Base-by-base conservation (phyloP, 2,888 invertebrate genomes). In the Odontothrips loti region DNA sequence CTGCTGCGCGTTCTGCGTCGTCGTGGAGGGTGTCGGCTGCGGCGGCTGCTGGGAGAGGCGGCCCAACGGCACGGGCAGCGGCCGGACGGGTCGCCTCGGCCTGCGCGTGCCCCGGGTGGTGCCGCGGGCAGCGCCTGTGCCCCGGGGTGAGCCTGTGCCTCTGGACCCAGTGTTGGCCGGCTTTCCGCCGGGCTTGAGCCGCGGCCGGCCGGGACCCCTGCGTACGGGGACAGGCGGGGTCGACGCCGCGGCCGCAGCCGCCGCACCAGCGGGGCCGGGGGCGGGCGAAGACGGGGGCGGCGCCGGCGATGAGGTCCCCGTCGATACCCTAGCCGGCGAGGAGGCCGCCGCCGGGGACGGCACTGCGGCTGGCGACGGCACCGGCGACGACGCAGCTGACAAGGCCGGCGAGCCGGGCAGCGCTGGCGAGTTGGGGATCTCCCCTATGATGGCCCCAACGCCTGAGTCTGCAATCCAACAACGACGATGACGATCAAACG, bases 31-130 rank as follows among this genome's bases (percentile, higher is more conserved):
- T 6, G 34, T 6, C 3, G 84, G 83, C 10, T 84, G 84, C 80
- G 83, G 81, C 17, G 82, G 79, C 68, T 83, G 84, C 83, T 82
- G 82, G 83, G 83, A 82, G 82, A 83, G 80, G 83, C 80, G 82
- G 83, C 82, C 81, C 83, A 68, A 82, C 81, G 9, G 81, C 80
- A 58, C 81, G 81, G n/a, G 80, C 82, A 79, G 84, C 85, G 29
- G 83, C 85, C 48, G 87, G 87, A 78, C 85, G 86, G n/a, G 84
- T 83, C 79, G 85, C 85, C 23, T 86, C 86, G 1, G 84, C 85
- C 63, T 84, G 84, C 68, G 23, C 27, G 68, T 27, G 68, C 68
- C 58, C 58, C 58, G 11, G 58, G 34, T 43, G 34, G 3, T 43
- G 34, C 34, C 34, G 34, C 34, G 34, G 34, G 34, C 3, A 6